Evolutionary conservation across 2,888 invertebrate species (phyloP), one percentile per base, ranked within the genome.

Genomic region (Drosophila silvestris): DNA sequence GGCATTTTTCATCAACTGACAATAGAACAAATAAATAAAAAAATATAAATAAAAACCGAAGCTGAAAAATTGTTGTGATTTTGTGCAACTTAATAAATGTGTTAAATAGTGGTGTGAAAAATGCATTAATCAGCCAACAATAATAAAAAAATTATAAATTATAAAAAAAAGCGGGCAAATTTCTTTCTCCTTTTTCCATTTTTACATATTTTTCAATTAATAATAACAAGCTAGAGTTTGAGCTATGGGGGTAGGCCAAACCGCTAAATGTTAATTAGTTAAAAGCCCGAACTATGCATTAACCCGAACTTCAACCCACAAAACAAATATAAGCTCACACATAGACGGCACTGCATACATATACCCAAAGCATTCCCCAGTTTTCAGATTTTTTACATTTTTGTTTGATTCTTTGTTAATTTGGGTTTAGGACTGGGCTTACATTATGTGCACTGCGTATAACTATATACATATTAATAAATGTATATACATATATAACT

Each of bases 191-290:
- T 66, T 60, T 62, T 74, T n/a, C 14, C 28, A 69, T 70, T 85
- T 78, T 86, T 77, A 83, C 71, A 79, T 77, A 89, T 81, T 87
- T 87, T 90, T 90, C 79, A 85, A 84, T 85, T 86, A 86, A 84
- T 83, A 89, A 76, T 50, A 77, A 69, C 56, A 73, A 57, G 51
- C 33, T 63, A 50, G 64, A 64, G 82, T 54, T 52, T 47, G 72
- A 58, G 63, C 33, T 16, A 54, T 30, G 61, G 53, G 53, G 30
- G 61, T 61, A 56, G 65, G 41, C 81, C 75, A 90, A 92, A 91
- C 92, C 92, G 79, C 89, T 86, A 91, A 91, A 91, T 91, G 86
- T 91, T 91, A 92, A 92, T 91, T 91, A 91, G 92, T 91, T 91
- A 83, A 91, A 91, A 85, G 85, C 89, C 70, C 88, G 64, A 80